phyloP scores from a whole-genome alignment of 2,888 invertebrate genomes.

The Tryphoninae sp. region DNA sequence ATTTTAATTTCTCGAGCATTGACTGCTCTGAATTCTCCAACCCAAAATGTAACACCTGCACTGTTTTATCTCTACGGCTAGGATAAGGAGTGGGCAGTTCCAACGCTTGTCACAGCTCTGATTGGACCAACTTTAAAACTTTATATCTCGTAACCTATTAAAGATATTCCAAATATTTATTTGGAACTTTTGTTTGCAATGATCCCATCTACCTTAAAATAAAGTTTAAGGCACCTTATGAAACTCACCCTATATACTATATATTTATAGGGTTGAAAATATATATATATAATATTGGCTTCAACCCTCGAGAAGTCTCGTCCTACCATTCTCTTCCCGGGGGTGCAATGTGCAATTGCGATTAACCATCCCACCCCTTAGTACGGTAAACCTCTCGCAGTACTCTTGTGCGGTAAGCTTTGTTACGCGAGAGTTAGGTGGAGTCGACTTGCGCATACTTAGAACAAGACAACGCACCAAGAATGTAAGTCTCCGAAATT shows the following conservation, averaged over 20 bases:
- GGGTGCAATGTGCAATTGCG: constrained; percentile 41
- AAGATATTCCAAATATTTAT: too few species aligned
- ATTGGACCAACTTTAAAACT: too few species aligned
- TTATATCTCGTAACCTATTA: too few species aligned
- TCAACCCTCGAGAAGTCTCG: constrained; percentile 30
- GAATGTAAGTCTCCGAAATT: constrained; percentile 44
- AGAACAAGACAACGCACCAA: constrained; percentile 24
- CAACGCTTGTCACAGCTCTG: too few species aligned
- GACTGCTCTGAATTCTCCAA: too few species aligned
- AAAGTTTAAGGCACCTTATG: too few species aligned
- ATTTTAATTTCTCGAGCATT: too few species aligned
- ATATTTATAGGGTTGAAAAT: background rate
- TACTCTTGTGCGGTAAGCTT: constrained; percentile 20
- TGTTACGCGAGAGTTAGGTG: constrained; percentile 21
- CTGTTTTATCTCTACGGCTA: too few species aligned
- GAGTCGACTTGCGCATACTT: constrained; percentile 25
- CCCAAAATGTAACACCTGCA: too few species aligned
- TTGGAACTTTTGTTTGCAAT: too few species aligned
- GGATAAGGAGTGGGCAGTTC: too few species aligned
- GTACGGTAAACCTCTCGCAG: constrained; percentile 3
- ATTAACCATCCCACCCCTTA: constrained; percentile 10
- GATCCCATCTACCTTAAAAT: too few species aligned
- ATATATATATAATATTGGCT: constrained; percentile 1
- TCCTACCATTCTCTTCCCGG: constrained; percentile 17
- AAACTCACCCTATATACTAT: background rate